Conservation (phyloP, 2,113 vertebrate species). For the Xiphorhynchus elegans region DNA sequence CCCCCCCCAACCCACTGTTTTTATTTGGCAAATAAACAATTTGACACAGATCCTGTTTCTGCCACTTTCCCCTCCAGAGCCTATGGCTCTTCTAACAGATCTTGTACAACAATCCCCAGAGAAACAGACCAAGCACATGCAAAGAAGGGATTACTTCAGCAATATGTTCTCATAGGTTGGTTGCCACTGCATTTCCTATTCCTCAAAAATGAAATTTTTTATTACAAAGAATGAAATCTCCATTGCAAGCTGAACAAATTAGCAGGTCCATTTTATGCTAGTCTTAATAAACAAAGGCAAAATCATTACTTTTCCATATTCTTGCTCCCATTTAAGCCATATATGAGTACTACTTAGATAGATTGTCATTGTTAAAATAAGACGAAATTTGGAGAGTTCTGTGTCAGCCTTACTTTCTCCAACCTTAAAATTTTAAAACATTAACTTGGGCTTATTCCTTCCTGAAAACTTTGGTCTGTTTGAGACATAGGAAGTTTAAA, state of each 20-base stretch:
- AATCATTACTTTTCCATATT: neutral
- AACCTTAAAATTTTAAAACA: neutral
- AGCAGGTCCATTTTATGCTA: neutral
- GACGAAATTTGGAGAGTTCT: neutral
- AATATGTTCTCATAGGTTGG: accelerated
- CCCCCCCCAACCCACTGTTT: neutral
- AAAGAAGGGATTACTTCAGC: neutral
- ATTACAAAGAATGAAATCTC: neutral
- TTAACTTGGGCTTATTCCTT: neutral
- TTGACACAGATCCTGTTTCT: neutral
- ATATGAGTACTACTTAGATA: neutral
- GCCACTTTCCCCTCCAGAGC: neutral
- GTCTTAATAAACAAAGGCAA: neutral
- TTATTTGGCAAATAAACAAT: neutral
- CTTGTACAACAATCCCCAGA: neutral
- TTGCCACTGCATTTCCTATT: neutral
- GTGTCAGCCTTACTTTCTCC: neutral
- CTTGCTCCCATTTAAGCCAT: neutral
- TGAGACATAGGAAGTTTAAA: neutral
- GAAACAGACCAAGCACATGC: neutral
- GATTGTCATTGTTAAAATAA: neutral
- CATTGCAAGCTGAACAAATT: neutral
- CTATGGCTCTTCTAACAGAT: neutral
- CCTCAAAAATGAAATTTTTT: neutral
- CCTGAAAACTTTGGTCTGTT: neutral